Evolutionary conservation across 2,888 invertebrate species (phyloP), one percentile per base, ranked within the genome.

Genomic region (Trichogramma evanescens): DNA sequence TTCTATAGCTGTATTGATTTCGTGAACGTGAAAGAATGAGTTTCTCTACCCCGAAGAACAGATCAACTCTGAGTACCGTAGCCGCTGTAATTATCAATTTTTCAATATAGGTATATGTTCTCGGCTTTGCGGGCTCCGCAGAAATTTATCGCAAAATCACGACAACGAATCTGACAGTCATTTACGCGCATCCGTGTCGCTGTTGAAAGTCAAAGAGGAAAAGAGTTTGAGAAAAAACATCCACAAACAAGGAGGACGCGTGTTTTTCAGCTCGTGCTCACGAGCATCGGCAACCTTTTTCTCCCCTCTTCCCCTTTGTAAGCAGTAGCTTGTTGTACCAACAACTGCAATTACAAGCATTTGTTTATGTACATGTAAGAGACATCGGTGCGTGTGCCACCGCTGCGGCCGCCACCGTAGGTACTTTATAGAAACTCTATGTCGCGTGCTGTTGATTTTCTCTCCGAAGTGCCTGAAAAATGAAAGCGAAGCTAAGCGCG

Each of bases 331-430:
- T 13, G 13, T 13, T 13, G 13, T 13, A 56, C 49, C 57, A 56
- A 57, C 58, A 61, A 43, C 60, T 57, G 58, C 61, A 63, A 63
- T 63, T 61, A 58, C 63, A 54, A 61, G 54, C 56, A 50, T 58
- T 52, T 50, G 62, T 63, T 50, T 41, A 56, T 13, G 13, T 13
- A 13, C 13, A 13, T 13, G 13, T 13, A 1, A 13, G 8, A 48
- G 8, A n/a, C 48, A 6, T 48, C 48, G 6, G 10, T 10, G 48
- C 48, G 6, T 5, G 26, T 10, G 10, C n/a, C 7, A 13, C 49
- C 5, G 48, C 10, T 6, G 5, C 5, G 4, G 13, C 49, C 7
- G 13, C 5, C 4, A 6, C 13, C n/a, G 13, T 6, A 13, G 13
- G 13, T 13, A 13, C 13, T 13, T 13, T 13, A 13, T 13, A 13